Evolutionary conservation across 2,797 vertebrate genomes (phyloP).

Genomic region (Acanthurus tractus): DNA sequence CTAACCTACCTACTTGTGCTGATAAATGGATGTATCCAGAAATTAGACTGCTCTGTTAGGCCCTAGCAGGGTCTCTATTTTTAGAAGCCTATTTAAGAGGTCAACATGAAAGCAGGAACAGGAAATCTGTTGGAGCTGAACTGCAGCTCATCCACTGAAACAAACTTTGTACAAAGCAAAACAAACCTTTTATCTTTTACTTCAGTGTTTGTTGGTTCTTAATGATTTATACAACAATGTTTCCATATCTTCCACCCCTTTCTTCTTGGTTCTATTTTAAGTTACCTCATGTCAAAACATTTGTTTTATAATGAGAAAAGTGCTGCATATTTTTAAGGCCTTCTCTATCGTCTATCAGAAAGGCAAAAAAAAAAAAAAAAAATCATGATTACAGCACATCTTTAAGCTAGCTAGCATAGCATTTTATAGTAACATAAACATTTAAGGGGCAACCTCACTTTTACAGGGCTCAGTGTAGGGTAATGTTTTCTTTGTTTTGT

Average conservation of each 20-base stretch:
- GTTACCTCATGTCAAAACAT: background rate
- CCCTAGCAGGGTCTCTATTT: slow-evolving; percentile 47
- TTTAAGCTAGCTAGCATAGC: background rate
- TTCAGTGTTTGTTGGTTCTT: background rate
- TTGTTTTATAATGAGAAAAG: background rate
- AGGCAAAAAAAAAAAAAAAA: background rate
- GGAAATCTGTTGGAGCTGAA: slow-evolving; percentile 41
- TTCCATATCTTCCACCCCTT: background rate
- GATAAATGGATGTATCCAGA: slow-evolving; percentile 47
- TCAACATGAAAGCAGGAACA: slow-evolving; percentile 46
- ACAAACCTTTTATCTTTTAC: background rate
- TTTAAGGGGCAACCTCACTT: background rate
- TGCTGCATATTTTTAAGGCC: background rate
- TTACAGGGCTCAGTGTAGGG: background rate
- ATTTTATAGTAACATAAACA: slow-evolving; percentile 1
- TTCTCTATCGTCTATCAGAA: background rate
- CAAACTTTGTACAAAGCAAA: background rate
- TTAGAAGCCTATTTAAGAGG: slow-evolving; percentile 57
- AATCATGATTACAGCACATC: slow-evolving; percentile 4
- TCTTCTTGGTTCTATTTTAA: background rate
- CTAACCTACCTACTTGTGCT: slow-evolving; percentile 17
- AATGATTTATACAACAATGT: background rate
- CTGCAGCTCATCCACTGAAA: slow-evolving; percentile 20
- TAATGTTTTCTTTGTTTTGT: background rate
- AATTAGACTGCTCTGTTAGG: slow-evolving; percentile 35